A percentile compares a stretch with the other conserved stretches of the same genome.
Conservation (phyloP, 2,888 invertebrate species). For the Prosopocoilus inquinatus region DNA sequence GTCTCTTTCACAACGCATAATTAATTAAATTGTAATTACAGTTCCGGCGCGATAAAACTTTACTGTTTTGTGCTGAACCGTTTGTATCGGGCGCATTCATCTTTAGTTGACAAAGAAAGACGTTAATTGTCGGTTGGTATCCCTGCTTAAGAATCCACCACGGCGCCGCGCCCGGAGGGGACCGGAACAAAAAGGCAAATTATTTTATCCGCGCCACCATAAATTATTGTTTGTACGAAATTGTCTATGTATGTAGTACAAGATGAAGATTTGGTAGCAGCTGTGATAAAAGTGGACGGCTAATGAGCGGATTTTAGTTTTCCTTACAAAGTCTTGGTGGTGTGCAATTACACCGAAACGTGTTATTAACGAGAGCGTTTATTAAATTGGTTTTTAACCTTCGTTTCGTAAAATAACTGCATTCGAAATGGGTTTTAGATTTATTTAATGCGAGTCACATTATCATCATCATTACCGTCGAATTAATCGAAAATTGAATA, state of each 20-base stretch:
- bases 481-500: too few species aligned
- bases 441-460: background rate
- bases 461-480: too few species aligned
- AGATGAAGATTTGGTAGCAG: background rate
- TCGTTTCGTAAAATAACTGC: background rate
- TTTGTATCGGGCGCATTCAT: slow-evolving; percentile 50
- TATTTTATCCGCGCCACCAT: slow-evolving; percentile 2
- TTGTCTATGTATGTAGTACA: background rate
- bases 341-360: background rate
- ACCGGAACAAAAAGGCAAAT: slow-evolving; percentile 1
- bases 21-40: slow-evolving; percentile 54
- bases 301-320: slow-evolving; percentile 3
- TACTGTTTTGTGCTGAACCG: slow-evolving; percentile 45
- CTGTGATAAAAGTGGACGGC: background rate
- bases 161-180: background rate
- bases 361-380: background rate
- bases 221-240: background rate
- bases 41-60: slow-evolving; percentile 47
- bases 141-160: background rate
- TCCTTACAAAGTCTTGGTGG: background rate
- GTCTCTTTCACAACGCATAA: slow-evolving; percentile 49
- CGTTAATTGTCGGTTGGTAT: slow-evolving; percentile 41
- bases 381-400: slow-evolving; percentile 1
- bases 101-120: slow-evolving; percentile 50
- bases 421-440: slow-evolving; percentile 1